Base-by-base conservation (phyloP, 2,888 invertebrate species). In the Lepidonotus clava region DNA sequence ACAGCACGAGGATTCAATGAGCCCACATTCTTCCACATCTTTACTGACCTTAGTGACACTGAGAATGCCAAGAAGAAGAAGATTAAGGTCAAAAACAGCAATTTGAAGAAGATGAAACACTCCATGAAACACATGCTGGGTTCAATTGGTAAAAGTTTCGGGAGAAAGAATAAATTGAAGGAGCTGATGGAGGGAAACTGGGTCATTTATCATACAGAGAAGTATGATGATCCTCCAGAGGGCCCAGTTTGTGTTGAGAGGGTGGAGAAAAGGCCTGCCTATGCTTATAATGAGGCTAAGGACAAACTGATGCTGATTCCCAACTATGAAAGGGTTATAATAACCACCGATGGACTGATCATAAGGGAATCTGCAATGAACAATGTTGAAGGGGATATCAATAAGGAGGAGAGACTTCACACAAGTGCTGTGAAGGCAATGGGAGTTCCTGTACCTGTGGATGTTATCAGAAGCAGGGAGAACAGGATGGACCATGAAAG, bases 21-120 rank as follows among this genome's bases (percentile, higher is more conserved):
- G 24, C 76, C 76, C 34, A 76, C 76, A 4, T 76, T 76, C 76
- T 76, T 76, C 38, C 76, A 76, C 40, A 76, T 76, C 76, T 76
- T 76, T 38, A 76, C 76, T 36, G 76, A 76, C 14, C 38, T 76
- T 0, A 76, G 76, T 76, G 76, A 76, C 40, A 40, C 36, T 1
- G 76, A 76, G 24, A n/a, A 34, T 11, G 36, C 76, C 11, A 76
- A 76, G 38, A 5, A 28, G 32, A 76, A n/a, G 34, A 76, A 76
- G 24, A 76, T 76, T 1, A 76, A 34, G n/a, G 24, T 76, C 18
- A 76, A 76, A 34, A 76, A 40, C 21, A 76, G 76, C 28, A 76
- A 40, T 21, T 24, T 76, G 40, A 76, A 76, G 18, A 76, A 76
- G 76, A 76, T 76, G 6, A 34, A 76, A 8, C 32, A 5, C 40